phyloP scores from a whole-genome alignment of 2,797 vertebrate genomes.

The Characodon lateralis region DNA sequence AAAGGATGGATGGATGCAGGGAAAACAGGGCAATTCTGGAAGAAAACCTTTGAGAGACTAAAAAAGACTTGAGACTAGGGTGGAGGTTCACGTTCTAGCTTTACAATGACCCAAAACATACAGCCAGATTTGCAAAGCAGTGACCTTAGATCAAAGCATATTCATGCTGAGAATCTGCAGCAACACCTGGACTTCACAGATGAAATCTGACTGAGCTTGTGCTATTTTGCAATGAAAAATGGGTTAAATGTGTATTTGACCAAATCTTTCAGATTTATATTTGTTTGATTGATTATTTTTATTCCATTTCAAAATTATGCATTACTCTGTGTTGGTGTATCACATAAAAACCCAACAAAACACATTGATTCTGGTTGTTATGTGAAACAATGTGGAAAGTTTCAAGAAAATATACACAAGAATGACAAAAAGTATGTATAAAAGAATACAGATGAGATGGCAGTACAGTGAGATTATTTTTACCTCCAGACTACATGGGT shows the following conservation, averaged over 20 bases:
- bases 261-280: background rate
- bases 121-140: too few relatives aligned
- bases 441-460: background rate
- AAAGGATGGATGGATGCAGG: background rate
- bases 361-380: background rate
- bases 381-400: background rate
- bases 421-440: background rate
- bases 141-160: too few relatives aligned
- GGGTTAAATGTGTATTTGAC: background rate
- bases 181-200: too few relatives aligned
- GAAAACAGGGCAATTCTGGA: background rate
- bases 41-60: background rate
- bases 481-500: background rate
- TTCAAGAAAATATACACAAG: background rate
- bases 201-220: background rate
- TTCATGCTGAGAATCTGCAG: too few relatives aligned
- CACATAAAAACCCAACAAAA: background rate
- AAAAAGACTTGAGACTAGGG: background rate
- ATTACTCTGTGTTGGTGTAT: background rate
- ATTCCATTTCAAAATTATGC: background rate
- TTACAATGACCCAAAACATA: background rate
- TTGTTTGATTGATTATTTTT: background rate
- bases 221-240: background rate
- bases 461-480: background rate
- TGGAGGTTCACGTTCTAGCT: background rate